Evolutionary conservation across 1,140 invertebrate species (phyloP), one percentile per base, ranked within the genome.

Genomic region (Bombus ignitus): DNA sequence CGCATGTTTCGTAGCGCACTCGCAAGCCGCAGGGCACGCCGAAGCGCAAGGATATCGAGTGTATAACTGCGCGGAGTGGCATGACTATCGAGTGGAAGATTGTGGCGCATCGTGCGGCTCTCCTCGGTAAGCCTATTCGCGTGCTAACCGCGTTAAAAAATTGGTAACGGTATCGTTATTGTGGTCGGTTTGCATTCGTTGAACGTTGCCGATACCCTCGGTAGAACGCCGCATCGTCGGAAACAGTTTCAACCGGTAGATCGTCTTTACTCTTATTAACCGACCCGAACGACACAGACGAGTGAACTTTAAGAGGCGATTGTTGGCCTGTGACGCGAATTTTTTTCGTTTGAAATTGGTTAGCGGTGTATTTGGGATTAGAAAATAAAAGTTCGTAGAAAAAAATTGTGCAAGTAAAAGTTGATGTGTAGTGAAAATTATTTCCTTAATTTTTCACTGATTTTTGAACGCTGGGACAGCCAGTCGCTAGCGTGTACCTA

Each of bases 131-230:
- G 85, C 39, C 77, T 79, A 87, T 62, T 91, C 87, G 91, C 90
- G 87, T 91, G 89, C 81, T 90, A 91, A 91, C 87, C 90, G 76
- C 90, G 86, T 66, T 91, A 91, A 90, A 92, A 92, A 92, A 92
- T 92, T 79, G 72, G 86, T 93, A 93, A 93, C 92, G 92, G 92
- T 93, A 93, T 92, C 91, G 87, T 83, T 85, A 88, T 88, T 92
- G 90, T 90, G 91, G 91, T 91, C 79, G 91, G 90, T 92, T 92
- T 91, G 92, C 90, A 92, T 92, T 93, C 87, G 86, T 85, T 75
- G 74, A 87, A 85, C 83, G 83, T 85, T 85, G 76, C 74, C 85
- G 87, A 85, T 86, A 92, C 80, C 83, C 85, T 71, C 75, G 81
- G 77, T 62, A 82, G 37, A n/a, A 88, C 68, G 72, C 73, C 59